Percentiles rank a stretch among this genome's conserved stretches.
phyloP scores from a whole-genome alignment of 2,888 invertebrate species.

The Temnothorax rugatulus region DNA sequence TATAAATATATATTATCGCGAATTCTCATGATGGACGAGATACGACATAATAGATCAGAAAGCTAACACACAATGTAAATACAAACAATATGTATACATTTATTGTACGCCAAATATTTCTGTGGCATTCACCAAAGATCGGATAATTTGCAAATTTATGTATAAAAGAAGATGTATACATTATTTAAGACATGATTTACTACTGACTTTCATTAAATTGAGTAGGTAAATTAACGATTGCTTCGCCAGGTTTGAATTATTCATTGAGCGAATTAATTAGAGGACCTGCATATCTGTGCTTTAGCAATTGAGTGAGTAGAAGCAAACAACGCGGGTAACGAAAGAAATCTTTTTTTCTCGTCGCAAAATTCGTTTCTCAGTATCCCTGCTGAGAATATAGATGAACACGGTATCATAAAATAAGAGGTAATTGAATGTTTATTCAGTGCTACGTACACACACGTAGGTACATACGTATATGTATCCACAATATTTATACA shows the following conservation, averaged over 20 bases:
- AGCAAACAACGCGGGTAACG: not conserved
- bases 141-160: slow-evolving; percentile 38
- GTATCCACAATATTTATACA: not conserved
- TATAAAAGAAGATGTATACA: slow-evolving; percentile 4
- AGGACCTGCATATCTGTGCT: slow-evolving; percentile 5
- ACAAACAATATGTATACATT: not conserved
- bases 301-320: slow-evolving; percentile 36
- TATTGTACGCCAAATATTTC: not conserved
- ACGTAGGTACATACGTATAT: not conserved
- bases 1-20: not conserved
- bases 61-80: not conserved
- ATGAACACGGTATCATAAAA: not conserved
- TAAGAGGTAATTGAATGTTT: not conserved
- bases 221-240: slow-evolving; percentile 46
- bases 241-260: slow-evolving; percentile 41
- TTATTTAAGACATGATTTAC: slow-evolving; percentile 39
- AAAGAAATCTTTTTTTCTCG: slow-evolving; percentile 7
- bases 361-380: not conserved
- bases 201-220: slow-evolving; percentile 49
- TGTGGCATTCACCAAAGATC: not conserved
- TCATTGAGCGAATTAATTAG: slow-evolving; percentile 51
- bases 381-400: not conserved
- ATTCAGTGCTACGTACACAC: not conserved
- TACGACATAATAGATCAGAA: slow-evolving; percentile 9
- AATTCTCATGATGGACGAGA: not conserved